Evolutionary conservation across 2,113 vertebrate species (phyloP).

Genomic region (Heptranchias perlo): DNA sequence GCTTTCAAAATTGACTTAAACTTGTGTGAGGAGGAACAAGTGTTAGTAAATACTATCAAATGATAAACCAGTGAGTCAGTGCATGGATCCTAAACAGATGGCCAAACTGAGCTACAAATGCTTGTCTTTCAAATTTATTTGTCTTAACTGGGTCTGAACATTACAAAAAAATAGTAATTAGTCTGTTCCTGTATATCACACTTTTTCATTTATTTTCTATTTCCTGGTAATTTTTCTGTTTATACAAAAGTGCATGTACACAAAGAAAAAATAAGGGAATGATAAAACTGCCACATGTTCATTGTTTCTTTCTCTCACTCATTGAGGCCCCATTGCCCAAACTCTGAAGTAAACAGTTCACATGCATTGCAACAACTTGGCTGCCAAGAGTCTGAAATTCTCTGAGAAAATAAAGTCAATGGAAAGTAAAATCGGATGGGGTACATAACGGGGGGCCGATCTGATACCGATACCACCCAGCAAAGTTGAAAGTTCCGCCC

Average conservation of each 20-base stretch:
- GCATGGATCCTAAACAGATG: neutral
- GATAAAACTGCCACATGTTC: neutral
- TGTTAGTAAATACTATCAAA: neutral
- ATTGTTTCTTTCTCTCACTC: neutral
- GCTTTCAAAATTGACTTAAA: neutral
- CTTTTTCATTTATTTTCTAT: neutral
- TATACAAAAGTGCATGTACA: neutral
- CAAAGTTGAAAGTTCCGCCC: neutral
- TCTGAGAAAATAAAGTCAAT: neutral
- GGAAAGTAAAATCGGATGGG: too few species aligned
- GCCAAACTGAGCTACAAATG: neutral
- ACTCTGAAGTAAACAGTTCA: neutral
- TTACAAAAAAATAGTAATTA: neutral
- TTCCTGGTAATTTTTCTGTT: neutral
- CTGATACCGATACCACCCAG: too few species aligned
- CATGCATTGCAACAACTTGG: neutral
- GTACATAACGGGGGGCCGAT: too few species aligned
- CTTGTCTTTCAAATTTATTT: neutral
- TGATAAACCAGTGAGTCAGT: neutral
- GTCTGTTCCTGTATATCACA: neutral
- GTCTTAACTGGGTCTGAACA: neutral
- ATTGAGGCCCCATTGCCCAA: neutral
- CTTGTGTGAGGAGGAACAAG: neutral
- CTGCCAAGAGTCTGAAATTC: neutral
- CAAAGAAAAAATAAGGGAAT: neutral